Evolutionary conservation across 2,888 invertebrate genomes (phyloP), one percentile per base, ranked within the genome.

Genomic region (Meloe dianella): DNA sequence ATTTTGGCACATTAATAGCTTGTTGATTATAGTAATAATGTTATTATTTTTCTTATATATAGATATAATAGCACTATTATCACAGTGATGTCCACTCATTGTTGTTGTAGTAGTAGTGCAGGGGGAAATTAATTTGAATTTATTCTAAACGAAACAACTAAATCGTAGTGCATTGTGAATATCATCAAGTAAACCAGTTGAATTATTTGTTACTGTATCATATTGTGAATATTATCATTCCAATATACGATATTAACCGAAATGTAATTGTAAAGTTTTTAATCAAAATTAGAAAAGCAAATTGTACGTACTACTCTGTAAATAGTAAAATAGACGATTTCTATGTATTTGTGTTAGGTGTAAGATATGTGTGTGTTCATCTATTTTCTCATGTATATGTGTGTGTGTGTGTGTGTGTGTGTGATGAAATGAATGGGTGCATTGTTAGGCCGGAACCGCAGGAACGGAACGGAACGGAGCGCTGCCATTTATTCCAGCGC

Each of bases 401-500:
- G 51, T 61, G 12, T 27, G 38, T 30, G 29, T 41, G 32, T 61
- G 59, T 61, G 57, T 64, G 70, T 70, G 70, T 67, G 72, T 73
- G 72, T 74, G 73, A 75, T 71, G 71, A 74, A 78, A 80, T 79
- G 77, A 78, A 80, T 79, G 79, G 78, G 75, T 74, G 79, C 78
- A 80, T 81, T 81, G 81, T 81, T 79, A 79, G 79, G 75, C 81
- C 81, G 82, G 82, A 83, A 83, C 83, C 83, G 81, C 83, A 83
- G 80, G 80, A 81, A 82, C 81, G 82, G 77, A 79, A 79, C 78
- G 78, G 81, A 82, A 83, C 83, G 82, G 80, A 80, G 77, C 81
- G 79, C 78, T 81, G 82, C 83, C 83, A 83, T 83, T 84, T 83
- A 84, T 84, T 82, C 84, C 82, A 79, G 82, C 80, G 83, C 83